Evolutionary conservation across 2,797 vertebrate genomes (phyloP), one percentile per base, ranked within the genome.

Genomic region (Pseudotriccus pelzelni): DNA sequence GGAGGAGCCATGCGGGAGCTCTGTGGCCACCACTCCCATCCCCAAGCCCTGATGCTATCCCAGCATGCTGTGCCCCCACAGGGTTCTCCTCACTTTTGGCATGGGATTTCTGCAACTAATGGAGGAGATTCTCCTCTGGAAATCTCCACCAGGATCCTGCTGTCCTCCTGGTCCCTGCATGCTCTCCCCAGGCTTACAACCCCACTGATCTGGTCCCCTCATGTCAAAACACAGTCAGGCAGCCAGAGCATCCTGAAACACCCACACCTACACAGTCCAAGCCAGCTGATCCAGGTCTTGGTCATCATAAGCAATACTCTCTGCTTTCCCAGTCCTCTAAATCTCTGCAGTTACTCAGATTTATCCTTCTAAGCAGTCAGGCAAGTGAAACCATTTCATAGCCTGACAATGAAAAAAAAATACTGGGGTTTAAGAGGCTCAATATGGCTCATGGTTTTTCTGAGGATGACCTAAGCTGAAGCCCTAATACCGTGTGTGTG

Each of bases 31-130:
- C 53, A 72, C 52, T 7, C 10, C 53, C 7, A 5, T 10, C 22
- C 44, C 24, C 2, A 1, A 34, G 59, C 49, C 50, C 52, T 74
- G 36, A 63, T 66, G 18, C 55, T n/a, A 34, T 23, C 58, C 34
- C 0, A 0, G 17, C 8, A 14, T 10, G 14, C 13, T 0, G 0
- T 56, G 41, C 15, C 23, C 47, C 50, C 68, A 28, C 3, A 30
- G 56, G 16, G 14, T 23, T 17, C 10, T 52, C 52, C 64, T 72
- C 4, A 0, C 11, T 36, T 55, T 70, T 1, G 0, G 19, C 22
- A 15, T 16, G 41, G 39, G 18, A 36, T 53, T 83, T 56, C 72
- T 83, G 25, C 32, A 47, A 10, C 62, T 37, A 21, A 13, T 24
- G 43, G 90, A 53, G 41, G 46, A 73, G 30, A 36, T 73, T 69